Evolutionary conservation across 2,888 invertebrate genomes (phyloP), one percentile per base, ranked within the genome.

Genomic region (Dilophus febrilis): DNA sequence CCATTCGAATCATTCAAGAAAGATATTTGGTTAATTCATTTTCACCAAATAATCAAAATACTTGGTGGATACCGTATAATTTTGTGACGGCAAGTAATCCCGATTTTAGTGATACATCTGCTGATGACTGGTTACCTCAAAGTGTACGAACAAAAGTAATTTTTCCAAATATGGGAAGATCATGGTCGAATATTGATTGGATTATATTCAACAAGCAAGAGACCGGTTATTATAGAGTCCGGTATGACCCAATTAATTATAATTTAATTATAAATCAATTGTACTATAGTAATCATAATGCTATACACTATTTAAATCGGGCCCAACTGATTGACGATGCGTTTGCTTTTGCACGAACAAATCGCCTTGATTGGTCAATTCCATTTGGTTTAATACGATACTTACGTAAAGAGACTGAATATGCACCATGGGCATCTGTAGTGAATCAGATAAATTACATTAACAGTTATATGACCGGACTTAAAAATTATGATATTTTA

Each of bases 241-340:
- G 79, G 51, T 85, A 85, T 48, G 81, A 83, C 34, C 46, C 50
- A 0, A 53, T 54, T 1, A 81, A 81, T 53, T 85, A 81, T 82
- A 52, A 61, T 1, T 64, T 70, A 0, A 66, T 87, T 3, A 73
- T 68, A 16, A 60, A 69, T n/a, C 72, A 34, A 34, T 34, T 34
- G n/a, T 12, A 18, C 12, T 16, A 28, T 22, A 27, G 36, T 16
- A 16, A 28, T 27, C 17, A 14, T 11, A 4, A 16, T 8, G 70
- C 70, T 41, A 80, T 90, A 42, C 72, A 80, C 46, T 68, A 76
- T 1, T 74, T 78, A 38, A 88, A 88, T 54, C 67, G 90, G 33
- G 88, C 86, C 0, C 87, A 91, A 54, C 64, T 94, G 34, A 65
- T 94, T 12, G 82, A 88, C 47, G 94, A 95, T 55, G 74, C 83